A percentile compares a stretch with the other conserved stretches of the same genome.
These are phyloP conservation scores for Avahi laniger DNA, from an alignment of 2,797 vertebrate species.

Conservation along the genomic window DNA sequence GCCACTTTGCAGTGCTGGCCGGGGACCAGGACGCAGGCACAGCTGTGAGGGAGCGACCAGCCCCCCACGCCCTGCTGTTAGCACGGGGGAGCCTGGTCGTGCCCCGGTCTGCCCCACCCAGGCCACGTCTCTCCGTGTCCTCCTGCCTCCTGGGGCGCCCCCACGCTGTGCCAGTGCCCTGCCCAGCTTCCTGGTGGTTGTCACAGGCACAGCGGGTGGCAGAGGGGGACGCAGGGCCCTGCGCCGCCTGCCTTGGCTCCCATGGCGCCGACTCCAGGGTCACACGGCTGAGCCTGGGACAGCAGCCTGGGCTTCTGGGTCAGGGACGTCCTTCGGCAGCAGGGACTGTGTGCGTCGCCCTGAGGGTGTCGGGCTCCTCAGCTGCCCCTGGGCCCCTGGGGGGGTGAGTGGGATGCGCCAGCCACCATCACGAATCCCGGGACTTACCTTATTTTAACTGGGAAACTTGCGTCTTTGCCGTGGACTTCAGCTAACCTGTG, in stretches of 20 bases:
- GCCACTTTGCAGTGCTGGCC: fast-evolving
- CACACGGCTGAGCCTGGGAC: not conserved
- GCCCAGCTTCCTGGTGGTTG: not conserved
- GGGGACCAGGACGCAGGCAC: fast-evolving
- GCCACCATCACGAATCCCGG: not conserved
- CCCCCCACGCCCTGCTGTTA: not conserved
- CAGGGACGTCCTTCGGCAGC: not conserved
- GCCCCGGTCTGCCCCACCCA: not conserved
- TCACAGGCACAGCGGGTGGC: not conserved
- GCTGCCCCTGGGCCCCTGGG: not conserved
- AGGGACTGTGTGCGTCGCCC: not conserved
- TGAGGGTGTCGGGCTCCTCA: not conserved
- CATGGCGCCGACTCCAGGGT: fast-evolving
- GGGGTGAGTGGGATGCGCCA: not conserved
- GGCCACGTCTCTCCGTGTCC: not conserved
- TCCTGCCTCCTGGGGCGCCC: not conserved
- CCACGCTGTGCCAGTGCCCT: not conserved
- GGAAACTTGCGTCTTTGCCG: not conserved
- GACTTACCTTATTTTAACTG: not conserved
- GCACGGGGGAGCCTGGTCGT: not conserved
- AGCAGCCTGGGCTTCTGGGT: not conserved
- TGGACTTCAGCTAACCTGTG: not conserved
- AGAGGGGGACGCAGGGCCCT: not conserved
- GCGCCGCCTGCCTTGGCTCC: too few relatives aligned
- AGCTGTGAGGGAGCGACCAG: not conserved